A percentile compares a stretch with the other conserved stretches of the same genome.
These are phyloP conservation scores for Galbula dea DNA, from an alignment of 2,113 vertebrate genomes.

Conservation along the genomic window DNA sequence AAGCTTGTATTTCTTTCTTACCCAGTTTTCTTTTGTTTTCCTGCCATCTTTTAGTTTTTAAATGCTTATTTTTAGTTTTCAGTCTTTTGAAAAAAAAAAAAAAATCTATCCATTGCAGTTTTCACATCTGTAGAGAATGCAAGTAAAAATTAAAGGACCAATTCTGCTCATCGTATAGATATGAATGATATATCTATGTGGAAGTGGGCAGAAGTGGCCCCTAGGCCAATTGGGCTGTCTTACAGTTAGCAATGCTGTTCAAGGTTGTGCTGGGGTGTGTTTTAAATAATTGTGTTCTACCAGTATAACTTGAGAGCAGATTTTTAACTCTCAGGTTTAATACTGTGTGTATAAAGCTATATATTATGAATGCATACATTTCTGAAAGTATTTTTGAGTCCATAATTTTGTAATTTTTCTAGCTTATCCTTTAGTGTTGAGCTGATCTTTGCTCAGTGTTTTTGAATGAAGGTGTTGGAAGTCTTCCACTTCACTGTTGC, in stretches of 20 bases:
- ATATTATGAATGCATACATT: neutral
- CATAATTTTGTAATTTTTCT: neutral
- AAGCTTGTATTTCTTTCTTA: conserved; percentile 24
- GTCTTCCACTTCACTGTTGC: conserved; percentile 30
- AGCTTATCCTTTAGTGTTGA: neutral
- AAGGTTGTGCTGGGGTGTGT: neutral
- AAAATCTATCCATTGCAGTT: neutral
- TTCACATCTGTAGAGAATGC: neutral
- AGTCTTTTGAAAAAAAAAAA: neutral
- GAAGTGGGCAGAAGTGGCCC: neutral
- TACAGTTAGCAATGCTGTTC: conserved; percentile 11
- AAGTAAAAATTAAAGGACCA: neutral
- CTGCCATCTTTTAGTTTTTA: neutral
- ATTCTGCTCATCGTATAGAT: neutral
- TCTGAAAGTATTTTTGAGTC: neutral
- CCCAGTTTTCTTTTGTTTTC: neutral
- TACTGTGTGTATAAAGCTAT: conserved; percentile 15
- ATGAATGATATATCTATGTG: neutral
- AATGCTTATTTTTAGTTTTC: conserved; percentile 15
- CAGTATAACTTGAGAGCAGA: conserved; percentile 36
- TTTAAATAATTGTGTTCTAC: neutral
- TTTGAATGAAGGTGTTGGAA: neutral
- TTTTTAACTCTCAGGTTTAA: conserved; percentile 31
- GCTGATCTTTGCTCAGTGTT: conserved; percentile 11
- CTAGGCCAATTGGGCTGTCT: neutral